These are phyloP conservation scores for Galerucella nymphaeae DNA, from an alignment of 2,888 invertebrate genomes.

Conservation along the genomic window DNA sequence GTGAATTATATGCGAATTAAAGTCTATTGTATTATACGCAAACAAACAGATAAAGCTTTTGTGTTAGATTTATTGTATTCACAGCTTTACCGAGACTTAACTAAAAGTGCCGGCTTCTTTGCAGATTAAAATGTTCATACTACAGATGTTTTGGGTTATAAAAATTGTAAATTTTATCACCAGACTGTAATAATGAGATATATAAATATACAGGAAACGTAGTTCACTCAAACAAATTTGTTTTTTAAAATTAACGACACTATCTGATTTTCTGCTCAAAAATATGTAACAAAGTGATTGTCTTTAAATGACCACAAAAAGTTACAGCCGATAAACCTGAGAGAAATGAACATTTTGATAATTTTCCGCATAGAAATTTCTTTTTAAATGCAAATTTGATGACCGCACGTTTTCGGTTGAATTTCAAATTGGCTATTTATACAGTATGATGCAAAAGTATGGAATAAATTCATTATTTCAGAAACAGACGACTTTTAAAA, in stretches of 20 bases:
- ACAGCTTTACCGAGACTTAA: neutral
- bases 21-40: neutral
- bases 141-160: neutral
- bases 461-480: too few species aligned
- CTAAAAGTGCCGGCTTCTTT: neutral
- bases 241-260: too few species aligned
- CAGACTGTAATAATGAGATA: too few species aligned
- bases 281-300: neutral
- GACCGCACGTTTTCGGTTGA: neutral
- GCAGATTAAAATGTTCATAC: neutral
- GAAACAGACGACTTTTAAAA: too few species aligned
- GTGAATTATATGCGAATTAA: neutral
- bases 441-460: too few species aligned
- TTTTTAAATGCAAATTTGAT: slow-evolving; percentile 3
- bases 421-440: neutral
- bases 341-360: neutral
- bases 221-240: too few species aligned
- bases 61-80: neutral
- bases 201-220: too few species aligned
- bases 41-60: neutral
- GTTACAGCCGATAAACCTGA: neutral
- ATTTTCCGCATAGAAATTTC: neutral
- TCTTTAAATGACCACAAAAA: neutral
- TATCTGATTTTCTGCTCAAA: too few species aligned
- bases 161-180: neutral